Evolutionary conservation across 2,888 invertebrate genomes (phyloP), one percentile per base, ranked within the genome.

Genomic region (Hofmannophila pseudospretella): DNA sequence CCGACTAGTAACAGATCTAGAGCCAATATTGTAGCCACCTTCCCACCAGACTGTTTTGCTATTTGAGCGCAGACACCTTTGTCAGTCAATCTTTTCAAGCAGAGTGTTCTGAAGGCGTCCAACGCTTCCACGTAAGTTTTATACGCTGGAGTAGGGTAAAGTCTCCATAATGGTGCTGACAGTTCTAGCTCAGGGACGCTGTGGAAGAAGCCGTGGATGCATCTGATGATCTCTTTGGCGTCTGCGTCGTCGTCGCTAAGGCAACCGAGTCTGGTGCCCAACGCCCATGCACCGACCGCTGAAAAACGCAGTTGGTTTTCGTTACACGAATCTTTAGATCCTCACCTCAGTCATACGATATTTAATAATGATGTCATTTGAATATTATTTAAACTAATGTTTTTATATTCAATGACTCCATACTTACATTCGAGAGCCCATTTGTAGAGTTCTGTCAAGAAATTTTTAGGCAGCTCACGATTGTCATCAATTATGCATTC

Each of bases 371-470:
- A 16, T 16, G 16, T 16, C 16, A 16, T 16, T 16, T n/a, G n/a
- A n/a, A n/a, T n/a, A n/a, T n/a, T n/a, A n/a, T n/a, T n/a, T 8
- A 13, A 8, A 30, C 14, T 4, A 8, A 19, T 19, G 31, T 33
- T 29, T 29, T 29, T 13, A n/a, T 29, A 10, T 29, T 16, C 13
- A 14, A 29, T n/a, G 14, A 5, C 14, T 52, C 45, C 43, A 36
- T 64, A 90, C 92, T 90, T 88, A 92, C 94, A 94, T 87, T 95
- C 94, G 40, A 95, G 81, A 11, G 93, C 92, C 94, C 94, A 95
- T 82, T 93, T 93, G 71, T 92, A 91, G 39, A 94, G 88, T 70
- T 94, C 93, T 44, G 89, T 90, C 45, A 91, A 86, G 67, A 93
- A 93, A 65, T 91, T 82, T 32, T 86, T 78, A n/a, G 92, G 91